Evolutionary conservation across 2,113 vertebrate genomes (phyloP).

Genomic region (Egretta garzetta): DNA sequence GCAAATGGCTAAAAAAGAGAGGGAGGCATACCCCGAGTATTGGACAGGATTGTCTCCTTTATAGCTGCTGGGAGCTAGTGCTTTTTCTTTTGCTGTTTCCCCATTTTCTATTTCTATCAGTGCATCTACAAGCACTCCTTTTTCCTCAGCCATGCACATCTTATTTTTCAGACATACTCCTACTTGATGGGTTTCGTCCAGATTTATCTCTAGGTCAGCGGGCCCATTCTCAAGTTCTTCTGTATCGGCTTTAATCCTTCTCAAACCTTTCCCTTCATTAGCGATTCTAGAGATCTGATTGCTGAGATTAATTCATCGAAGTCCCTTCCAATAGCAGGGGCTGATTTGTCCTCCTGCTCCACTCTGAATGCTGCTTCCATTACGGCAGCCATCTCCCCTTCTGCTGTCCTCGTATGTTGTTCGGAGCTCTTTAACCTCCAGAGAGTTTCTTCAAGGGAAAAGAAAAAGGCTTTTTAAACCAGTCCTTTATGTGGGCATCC

Average conservation of each 20-base stretch:
- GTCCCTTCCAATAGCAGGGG: not conserved
- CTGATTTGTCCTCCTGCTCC: not conserved
- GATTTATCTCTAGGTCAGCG: conserved; percentile 16
- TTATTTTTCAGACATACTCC: not conserved
- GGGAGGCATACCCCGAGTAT: not conserved
- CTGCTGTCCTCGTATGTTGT: not conserved
- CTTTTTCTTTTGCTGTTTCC: not conserved
- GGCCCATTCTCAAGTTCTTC: not conserved
- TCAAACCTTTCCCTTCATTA: not conserved
- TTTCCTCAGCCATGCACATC: not conserved
- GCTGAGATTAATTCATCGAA: not conserved
- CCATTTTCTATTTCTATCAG: not conserved
- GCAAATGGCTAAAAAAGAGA: not conserved
- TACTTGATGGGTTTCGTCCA: not conserved
- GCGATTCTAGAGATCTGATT: not conserved
- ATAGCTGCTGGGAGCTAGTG: not conserved
- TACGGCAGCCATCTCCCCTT: not conserved
- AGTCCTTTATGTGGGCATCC: not conserved
- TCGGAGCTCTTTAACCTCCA: not conserved
- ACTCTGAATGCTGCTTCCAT: not conserved
- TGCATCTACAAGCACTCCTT: not conserved
- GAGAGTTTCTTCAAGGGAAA: not conserved
- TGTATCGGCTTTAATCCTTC: not conserved
- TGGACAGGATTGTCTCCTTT: not conserved
- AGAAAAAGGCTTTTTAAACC: not conserved